Evolutionary conservation across 2,888 invertebrate species (phyloP).

Genomic region (Theodoxus fluviatilis): DNA sequence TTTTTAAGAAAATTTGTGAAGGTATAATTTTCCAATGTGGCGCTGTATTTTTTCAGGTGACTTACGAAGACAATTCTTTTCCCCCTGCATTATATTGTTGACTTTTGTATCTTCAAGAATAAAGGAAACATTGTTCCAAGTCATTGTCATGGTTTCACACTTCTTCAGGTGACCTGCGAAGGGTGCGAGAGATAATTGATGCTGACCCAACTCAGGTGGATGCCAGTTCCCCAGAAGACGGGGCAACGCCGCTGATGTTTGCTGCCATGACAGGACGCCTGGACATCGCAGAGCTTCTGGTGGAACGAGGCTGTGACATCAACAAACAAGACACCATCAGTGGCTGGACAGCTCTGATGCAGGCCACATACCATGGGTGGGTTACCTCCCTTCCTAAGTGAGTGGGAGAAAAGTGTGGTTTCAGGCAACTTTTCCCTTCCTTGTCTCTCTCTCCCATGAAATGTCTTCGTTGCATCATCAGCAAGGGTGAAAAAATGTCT

Average conservation of each 20-base stretch:
- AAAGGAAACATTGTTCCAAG: too few species aligned
- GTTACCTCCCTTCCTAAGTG: slow-evolving; percentile 1
- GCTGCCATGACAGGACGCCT: slow-evolving; percentile 65
- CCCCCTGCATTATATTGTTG: background rate
- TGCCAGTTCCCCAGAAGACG: slow-evolving; percentile 61
- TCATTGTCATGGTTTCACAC: too few species aligned
- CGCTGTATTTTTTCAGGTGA: too few species aligned
- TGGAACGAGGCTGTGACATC: slow-evolving; percentile 63
- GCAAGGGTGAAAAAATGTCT: too few species aligned
- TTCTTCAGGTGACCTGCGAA: slow-evolving; percentile 55
- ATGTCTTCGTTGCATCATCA: background rate
- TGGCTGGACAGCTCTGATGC: slow-evolving; percentile 68
- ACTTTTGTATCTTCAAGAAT: background rate
- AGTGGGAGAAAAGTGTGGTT: background rate
- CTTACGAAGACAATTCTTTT: background rate
- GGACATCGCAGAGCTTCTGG: slow-evolving; percentile 62
- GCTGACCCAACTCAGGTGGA: slow-evolving; percentile 58
- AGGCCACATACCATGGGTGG: slow-evolving; percentile 66
- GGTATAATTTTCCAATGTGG: too few species aligned
- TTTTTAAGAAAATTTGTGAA: too few species aligned
- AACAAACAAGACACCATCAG: slow-evolving; percentile 65
- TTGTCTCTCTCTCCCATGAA: background rate
- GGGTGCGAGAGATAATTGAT: slow-evolving; percentile 58
- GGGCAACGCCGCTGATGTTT: slow-evolving; percentile 66
- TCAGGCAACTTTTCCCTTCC: background rate